Evolutionary conservation across 1,140 invertebrate species (phyloP).

Genomic region (Calliphora vicina): DNA sequence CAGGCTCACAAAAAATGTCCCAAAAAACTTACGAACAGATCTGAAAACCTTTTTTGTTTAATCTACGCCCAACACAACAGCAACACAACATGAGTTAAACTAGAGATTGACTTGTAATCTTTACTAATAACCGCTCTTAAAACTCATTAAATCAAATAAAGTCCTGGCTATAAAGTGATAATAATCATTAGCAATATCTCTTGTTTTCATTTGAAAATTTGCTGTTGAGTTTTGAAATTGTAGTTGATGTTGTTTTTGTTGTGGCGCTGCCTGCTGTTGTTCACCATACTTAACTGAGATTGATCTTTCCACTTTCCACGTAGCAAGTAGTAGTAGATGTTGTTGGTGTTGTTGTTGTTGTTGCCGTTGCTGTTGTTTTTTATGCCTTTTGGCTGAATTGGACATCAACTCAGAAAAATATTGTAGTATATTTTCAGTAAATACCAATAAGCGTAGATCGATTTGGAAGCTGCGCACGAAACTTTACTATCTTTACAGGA

Average conservation of each 20-base stretch:
- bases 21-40: too few species aligned
- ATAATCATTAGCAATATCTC: slow-evolving; percentile 22
- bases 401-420: neutral
- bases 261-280: neutral
- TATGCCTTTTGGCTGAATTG: neutral
- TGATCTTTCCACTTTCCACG: slow-evolving; percentile 31
- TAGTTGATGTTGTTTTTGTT: neutral
- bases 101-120: slow-evolving; percentile 30
- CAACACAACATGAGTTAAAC: neutral
- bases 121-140: slow-evolving; percentile 28
- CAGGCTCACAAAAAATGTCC: neutral
- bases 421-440: neutral
- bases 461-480: slow-evolving; percentile 28
- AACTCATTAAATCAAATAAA: slow-evolving; percentile 32
- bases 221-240: neutral
- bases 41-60: neutral
- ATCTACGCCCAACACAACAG: neutral
- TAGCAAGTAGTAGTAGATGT: slow-evolving; percentile 14
- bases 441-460: slow-evolving; percentile 19
- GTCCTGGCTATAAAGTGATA: slow-evolving; percentile 20
- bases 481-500: slow-evolving; percentile 28
- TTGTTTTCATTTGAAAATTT: neutral
- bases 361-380: slow-evolving; percentile 14
- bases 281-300: slow-evolving; percentile 2
- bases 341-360: neutral